Evolutionary conservation across 2,113 vertebrate species (phyloP), one percentile per base, ranked within the genome.

Genomic region (Panurus biarmicus): DNA sequence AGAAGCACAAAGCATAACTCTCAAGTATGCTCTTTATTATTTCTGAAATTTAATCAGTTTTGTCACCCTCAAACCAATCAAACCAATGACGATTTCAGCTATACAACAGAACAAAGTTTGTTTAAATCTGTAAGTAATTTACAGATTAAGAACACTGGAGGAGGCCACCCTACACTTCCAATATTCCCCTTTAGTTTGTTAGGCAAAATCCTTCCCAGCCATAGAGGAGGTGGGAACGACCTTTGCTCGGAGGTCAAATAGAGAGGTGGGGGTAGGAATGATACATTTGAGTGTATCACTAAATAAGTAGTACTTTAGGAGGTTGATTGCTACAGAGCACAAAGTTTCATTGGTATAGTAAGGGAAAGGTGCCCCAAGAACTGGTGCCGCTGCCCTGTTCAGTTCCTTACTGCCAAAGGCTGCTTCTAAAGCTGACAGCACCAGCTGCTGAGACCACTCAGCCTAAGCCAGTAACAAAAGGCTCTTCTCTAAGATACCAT

Each of bases 211-310:
- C 35, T 50, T 22, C 12, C 5, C 8, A 69, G 3, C 10, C 7
- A 14, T 4, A 11, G 2, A 16, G 50, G 2, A 36, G 6, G 15
- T 8, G 5, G 1, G 12, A 84, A 14, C 1, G 0, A 2, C 4
- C 1, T 18, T 53, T 56, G 21, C 22, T 74, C 9, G 14, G 18
- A 28, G 10, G 14, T 73, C 36, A 60, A 13, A 40, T 0, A 31
- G 28, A 67, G 48, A 58, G 17, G 18, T 67, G 36, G 1, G 53
- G 51, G 10, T 10, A 15, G 5, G 10, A 14, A 26, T 10, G 4
- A 50, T 26, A 26, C 10, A 18, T 9, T 36, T 25, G 17, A 58
- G 9, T 6, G 1, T 16, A 50, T 28, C 75, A 60, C 33, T 26
- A 4, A 20, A 12, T 2, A 42, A 42, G 40, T 13, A 28, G 1